Percentiles rank a stretch among this genome's conserved stretches.
Conservation (phyloP, 2,888 invertebrate genomes). For the Apamea monoglypha region DNA sequence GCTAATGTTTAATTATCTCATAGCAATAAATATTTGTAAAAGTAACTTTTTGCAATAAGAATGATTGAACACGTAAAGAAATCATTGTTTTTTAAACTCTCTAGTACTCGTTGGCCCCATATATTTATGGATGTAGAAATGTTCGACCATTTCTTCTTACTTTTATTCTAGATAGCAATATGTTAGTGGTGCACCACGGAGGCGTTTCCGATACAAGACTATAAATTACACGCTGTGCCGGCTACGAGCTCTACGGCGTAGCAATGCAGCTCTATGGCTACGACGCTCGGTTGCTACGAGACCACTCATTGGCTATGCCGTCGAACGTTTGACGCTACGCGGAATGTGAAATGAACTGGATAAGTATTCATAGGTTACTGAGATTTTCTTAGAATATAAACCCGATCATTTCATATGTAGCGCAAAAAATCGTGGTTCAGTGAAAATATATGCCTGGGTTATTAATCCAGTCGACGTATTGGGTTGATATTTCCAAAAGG, state of each 20-base stretch:
- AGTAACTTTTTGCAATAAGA: no score
- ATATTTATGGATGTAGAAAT: constrained; percentile 8
- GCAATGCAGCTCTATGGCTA: constrained; percentile 57
- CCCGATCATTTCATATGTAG: not conserved
- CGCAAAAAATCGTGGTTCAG: constrained; percentile 21
- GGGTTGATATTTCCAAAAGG: constrained; percentile 45
- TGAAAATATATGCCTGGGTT: constrained; percentile 9
- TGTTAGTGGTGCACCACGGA: constrained; percentile 74
- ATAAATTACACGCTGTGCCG: constrained; percentile 79
- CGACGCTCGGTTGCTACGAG: constrained; percentile 56
- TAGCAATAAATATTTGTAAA: no score
- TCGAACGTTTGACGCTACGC: constrained; percentile 35
- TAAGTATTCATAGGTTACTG: constrained; percentile 7
- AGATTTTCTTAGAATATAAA: not conserved
- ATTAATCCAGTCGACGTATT: constrained; percentile 46
- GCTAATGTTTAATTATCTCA: no score
- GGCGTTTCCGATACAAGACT: constrained; percentile 82
- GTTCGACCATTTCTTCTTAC: constrained; percentile 42
- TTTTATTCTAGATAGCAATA: constrained; percentile 71
- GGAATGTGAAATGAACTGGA: constrained; percentile 24
- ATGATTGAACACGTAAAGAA: not conserved
- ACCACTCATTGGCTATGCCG: constrained; percentile 51
- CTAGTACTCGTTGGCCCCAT: not conserved
- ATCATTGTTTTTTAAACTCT: not conserved
- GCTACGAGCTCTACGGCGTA: constrained; percentile 64